Conservation (phyloP, 2,888 invertebrate genomes). For the Platycnemis pennipes region DNA sequence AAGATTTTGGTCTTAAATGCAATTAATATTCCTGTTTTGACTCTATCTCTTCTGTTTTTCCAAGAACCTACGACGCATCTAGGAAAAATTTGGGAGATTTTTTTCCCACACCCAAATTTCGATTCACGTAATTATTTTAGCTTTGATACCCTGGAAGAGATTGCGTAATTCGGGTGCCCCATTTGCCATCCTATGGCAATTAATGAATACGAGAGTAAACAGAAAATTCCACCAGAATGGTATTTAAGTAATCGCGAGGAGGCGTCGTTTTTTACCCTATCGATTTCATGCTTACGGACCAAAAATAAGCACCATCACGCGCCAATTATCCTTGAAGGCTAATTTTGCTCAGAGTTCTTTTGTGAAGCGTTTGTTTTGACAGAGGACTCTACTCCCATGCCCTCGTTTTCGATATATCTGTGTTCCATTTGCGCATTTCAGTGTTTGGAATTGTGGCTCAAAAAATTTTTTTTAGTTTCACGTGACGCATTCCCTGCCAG, state of each 20-base stretch:
- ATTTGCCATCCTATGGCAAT: too few relatives aligned
- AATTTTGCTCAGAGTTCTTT: background rate
- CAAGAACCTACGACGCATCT: too few relatives aligned
- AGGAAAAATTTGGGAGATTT: too few relatives aligned
- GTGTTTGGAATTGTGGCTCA: background rate
- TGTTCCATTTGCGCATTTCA: background rate
- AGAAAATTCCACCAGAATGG: background rate
- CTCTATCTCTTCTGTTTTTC: too few relatives aligned
- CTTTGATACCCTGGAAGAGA: too few relatives aligned
- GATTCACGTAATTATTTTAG: too few relatives aligned
- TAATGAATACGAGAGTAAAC: too few relatives aligned
- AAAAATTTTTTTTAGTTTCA: too few relatives aligned
- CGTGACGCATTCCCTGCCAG: background rate
- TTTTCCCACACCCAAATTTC: too few relatives aligned
- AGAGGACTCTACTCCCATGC: background rate
- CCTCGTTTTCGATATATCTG: background rate
- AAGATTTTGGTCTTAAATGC: too few relatives aligned
- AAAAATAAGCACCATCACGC: background rate
- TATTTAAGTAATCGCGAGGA: background rate
- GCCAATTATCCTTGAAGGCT: background rate
- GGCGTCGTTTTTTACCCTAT: background rate
- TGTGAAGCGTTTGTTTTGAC: background rate
- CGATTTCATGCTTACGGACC: background rate
- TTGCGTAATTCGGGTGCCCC: too few relatives aligned
- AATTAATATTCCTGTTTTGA: too few relatives aligned